Base-by-base conservation (phyloP, 1,140 invertebrate genomes). In the Atopsyche davidsoni region DNA sequence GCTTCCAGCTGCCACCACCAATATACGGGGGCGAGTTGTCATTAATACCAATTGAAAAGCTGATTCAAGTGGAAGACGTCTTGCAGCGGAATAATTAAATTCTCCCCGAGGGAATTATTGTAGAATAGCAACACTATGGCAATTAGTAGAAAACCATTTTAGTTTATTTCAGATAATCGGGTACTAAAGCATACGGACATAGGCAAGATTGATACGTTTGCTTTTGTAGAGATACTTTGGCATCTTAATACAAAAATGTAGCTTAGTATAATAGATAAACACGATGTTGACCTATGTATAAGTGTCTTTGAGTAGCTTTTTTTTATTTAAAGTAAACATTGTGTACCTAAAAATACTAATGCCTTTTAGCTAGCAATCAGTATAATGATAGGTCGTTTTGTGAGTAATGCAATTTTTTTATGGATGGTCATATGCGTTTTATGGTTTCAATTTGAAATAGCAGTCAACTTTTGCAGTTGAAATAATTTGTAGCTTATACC, bases 11-110 rank as follows among this genome's bases (percentile, higher is more conserved):
- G 10, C 77, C 79, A 0, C 79, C 78, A 11, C 76, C 80, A 2
- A 80, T 80, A 61, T 73, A 83, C 2, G 85, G 86, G 4, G 87
- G 87, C 16, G 87, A 90, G 62, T 68, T 90, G 25, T 85, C 82
- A 1, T 79, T 85, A 47, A 88, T 90, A 59, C 86, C 86, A 24
- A 87, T 90, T 60, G 86, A 89, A 63, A 72, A 82, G 58, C 65
- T 82, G 18, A 82, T 82, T 53, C 79, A 83, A 70, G 72, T 83
- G 13, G 80, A 83, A 11, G 80, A 83, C 62, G 74, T 83, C 10
- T 70, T 65, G 23, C 55, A 51, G n/a, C 42, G 55, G 22, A 14
- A 14, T 42, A 50, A 50, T 50, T 40, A 24, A n/a, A n/a, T n/a
- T n/a, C n/a, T n/a, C n/a, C n/a, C n/a, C n/a, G n/a, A n/a, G 13